These are phyloP conservation scores for Drosophila dunni DNA, from an alignment of 1,140 invertebrate species.

Conservation along the genomic window DNA sequence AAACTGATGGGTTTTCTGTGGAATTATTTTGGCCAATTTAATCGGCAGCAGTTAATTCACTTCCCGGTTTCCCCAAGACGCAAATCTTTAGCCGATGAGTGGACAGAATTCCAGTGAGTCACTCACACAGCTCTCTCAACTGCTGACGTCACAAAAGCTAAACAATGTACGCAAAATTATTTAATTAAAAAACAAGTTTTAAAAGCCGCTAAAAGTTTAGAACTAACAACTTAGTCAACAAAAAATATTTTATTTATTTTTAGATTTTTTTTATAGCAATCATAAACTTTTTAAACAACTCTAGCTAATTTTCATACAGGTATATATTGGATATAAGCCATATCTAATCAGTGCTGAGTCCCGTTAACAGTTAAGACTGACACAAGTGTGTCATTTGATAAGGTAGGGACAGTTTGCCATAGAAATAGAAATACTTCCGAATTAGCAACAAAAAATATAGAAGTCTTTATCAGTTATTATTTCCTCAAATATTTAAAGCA, in stretches of 20 bases:
- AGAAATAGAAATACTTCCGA: no score
- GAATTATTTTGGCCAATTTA: no score
- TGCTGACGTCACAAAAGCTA: slow-evolving; percentile 4
- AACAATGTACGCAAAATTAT: neutral
- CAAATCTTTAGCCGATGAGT: slow-evolving; percentile 11
- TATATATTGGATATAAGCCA: neutral
- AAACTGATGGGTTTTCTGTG: no score
- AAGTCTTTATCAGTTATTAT: neutral
- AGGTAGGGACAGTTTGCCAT: neutral
- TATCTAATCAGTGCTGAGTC: neutral
- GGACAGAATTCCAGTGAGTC: slow-evolving; percentile 5
- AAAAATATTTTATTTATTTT: no score
- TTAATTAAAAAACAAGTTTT: neutral
- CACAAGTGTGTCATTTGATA: slow-evolving; percentile 16
- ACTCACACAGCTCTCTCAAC: neutral
- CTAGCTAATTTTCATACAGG: neutral
- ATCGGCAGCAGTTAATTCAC: neutral
- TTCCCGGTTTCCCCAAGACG: neutral
- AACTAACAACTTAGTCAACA: neutral
- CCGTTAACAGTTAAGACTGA: neutral
- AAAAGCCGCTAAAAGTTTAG: neutral
- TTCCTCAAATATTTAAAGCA: neutral
- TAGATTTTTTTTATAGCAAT: neutral
- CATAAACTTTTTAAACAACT: neutral
- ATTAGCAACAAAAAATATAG: neutral